Evolutionary conservation across 2,113 vertebrate species (phyloP), one percentile per base, ranked within the genome.

Genomic region (Dicentrarchus labrax): DNA sequence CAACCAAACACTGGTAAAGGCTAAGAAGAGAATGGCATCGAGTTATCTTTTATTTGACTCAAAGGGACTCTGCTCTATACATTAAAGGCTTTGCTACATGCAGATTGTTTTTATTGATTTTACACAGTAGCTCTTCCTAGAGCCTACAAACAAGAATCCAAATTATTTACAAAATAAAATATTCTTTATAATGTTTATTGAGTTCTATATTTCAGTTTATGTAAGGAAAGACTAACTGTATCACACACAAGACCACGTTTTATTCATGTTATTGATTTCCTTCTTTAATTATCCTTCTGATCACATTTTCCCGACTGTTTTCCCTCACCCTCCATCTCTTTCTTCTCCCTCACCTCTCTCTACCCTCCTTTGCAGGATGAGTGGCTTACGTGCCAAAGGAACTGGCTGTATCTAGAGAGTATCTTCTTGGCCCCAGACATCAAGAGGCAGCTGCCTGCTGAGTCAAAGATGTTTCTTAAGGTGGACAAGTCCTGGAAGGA

Each of bases 401-500:
- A 95, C 83, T 97, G 95, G 95, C 91, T 97, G 0, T 97, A 97
- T 70, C 91, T 97, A 12, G 96, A 96, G 91, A 97, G 96, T 80
- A 97, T 97, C 88, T 97, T 98, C 79, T 95, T 91, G 68, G 96
- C 95, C 67, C 95, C 96, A 38, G 96, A 97, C 85, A 97, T 97
- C 83, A 94, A 96, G 83, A 95, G 95, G 59, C 96, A 96, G 86
- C 83, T 98, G 38, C 95, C 96, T 17, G 94, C 94, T 4, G 97
- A 98, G 91, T 94, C 96, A 65, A 97, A 96, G 90, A 96, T 96
- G 95, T 98, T 98, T 91, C 89, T 96, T 59, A 93, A 97, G 78
- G 96, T 97, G 68, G 96, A 96, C 90, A 97, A 96, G 81, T 96
- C 96, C 6, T 97, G 96, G 96, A 97, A 97, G 76, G 94, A 96